Evolutionary conservation across 1,140 invertebrate genomes (phyloP).

Genomic region (Microplitis mediator): DNA sequence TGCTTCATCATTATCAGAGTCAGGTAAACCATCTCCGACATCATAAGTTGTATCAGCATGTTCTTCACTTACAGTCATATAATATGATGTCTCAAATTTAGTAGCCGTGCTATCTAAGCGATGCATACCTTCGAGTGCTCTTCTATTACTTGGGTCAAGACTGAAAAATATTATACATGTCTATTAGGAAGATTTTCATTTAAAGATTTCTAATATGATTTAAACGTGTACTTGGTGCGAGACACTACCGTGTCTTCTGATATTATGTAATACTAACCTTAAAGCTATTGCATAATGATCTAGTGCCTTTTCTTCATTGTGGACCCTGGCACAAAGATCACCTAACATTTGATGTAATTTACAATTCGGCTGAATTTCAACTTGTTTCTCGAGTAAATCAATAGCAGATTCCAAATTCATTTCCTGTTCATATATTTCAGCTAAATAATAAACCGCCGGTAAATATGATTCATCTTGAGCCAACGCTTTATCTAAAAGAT

Average conservation of each 20-base stretch:
- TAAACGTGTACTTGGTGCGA: too few species aligned
- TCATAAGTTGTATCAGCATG: constrained; percentile 67
- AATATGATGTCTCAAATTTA: constrained; percentile 63
- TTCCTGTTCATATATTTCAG: constrained; percentile 69
- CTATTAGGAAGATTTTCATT: constrained; percentile 17
- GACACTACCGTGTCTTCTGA: too few species aligned
- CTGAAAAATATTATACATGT: constrained; percentile 52
- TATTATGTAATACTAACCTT: constrained; percentile 61
- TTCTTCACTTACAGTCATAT: constrained; percentile 62
- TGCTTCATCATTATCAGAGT: constrained; percentile 62
- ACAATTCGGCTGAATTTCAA: constrained; percentile 68
- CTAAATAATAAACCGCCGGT: constrained; percentile 73
- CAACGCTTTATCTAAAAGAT: constrained; percentile 73
- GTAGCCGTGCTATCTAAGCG: constrained; percentile 67
- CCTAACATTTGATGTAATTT: constrained; percentile 75
- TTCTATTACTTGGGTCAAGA: constrained; percentile 72
- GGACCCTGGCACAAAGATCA: constrained; percentile 65
- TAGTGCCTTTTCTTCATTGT: constrained; percentile 73
- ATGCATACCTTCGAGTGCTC: constrained; percentile 74
- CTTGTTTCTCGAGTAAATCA: constrained; percentile 67
- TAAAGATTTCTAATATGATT: too few species aligned
- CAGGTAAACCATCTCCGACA: constrained; percentile 62
- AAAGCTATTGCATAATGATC: constrained; percentile 75
- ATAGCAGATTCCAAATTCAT: constrained; percentile 67
- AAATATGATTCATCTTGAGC: constrained; percentile 69